These are phyloP conservation scores for Orchestia grillus DNA, from an alignment of 1,140 invertebrate genomes.

Conservation along the genomic window DNA sequence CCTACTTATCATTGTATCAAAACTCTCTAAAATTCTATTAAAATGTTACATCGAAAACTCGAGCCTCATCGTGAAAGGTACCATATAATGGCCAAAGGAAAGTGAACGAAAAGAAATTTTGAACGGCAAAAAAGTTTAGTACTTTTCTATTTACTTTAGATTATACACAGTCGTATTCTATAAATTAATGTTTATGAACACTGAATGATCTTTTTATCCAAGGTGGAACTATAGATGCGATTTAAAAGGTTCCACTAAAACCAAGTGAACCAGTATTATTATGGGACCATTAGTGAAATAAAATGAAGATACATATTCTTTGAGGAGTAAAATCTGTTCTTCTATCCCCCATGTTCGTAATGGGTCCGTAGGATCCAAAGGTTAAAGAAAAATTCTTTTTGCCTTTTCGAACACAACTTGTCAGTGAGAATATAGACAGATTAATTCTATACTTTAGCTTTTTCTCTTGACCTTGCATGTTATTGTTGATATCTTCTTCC, in stretches of 20 bases:
- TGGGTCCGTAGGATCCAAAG: too few species aligned
- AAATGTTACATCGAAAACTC: background rate
- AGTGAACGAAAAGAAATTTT: background rate
- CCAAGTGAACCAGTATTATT: background rate
- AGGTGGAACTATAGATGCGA: too few species aligned
- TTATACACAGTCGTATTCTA: background rate
- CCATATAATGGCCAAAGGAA: background rate
- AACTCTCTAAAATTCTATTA: background rate
- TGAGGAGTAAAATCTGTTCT: background rate
- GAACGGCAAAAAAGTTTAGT: background rate
- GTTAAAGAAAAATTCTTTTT: too few species aligned
- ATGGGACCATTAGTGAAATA: background rate
- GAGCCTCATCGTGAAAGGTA: background rate
- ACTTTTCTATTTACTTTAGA: background rate
- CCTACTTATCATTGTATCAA: background rate
- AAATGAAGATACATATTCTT: background rate
- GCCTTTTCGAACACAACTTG: too few species aligned
- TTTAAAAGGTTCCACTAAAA: background rate
- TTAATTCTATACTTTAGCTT: too few species aligned
- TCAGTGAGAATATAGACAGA: too few species aligned
- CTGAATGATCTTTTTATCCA: background rate
- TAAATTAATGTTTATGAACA: background rate
- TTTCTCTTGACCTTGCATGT: too few species aligned
- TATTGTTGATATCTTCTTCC: too few species aligned
- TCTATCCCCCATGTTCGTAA: too few species aligned